Conservation (phyloP, 2,888 invertebrate genomes). For the Helicoverpa assulta region DNA sequence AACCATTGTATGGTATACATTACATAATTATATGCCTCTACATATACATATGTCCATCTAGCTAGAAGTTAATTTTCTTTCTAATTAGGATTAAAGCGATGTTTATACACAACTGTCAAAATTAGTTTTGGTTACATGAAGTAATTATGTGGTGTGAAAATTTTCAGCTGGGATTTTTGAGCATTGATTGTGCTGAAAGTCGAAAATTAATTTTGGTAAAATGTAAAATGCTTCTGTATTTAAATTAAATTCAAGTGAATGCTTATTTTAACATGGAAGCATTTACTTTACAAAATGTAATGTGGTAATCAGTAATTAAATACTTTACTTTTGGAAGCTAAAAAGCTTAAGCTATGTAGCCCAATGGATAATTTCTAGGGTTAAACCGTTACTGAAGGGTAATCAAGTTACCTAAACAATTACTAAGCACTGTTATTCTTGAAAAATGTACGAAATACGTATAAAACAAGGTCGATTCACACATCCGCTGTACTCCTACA, state of each 20-base stretch:
- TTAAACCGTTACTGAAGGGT: no score
- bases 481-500: slow-evolving; percentile 9
- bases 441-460: slow-evolving; percentile 6
- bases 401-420: neutral
- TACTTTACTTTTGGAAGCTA: neutral
- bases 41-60: no score
- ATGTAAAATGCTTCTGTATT: neutral
- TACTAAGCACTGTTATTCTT: neutral
- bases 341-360: no score
- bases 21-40: no score
- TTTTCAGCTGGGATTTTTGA: neutral
- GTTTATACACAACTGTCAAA: neutral
- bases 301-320: no score
- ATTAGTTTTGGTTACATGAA: neutral
- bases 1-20: no score
- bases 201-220: neutral
- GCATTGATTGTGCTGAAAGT: neutral
- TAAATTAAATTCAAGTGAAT: neutral
- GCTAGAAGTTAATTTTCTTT: no score
- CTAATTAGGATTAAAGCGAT: no score
- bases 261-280: neutral
- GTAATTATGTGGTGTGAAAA: neutral
- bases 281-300: neutral
- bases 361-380: neutral
- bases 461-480: slow-evolving; percentile 34